Evolutionary conservation across 2,797 vertebrate species (phyloP), one percentile per base, ranked within the genome.

Genomic region (Clarias pachynema): DNA sequence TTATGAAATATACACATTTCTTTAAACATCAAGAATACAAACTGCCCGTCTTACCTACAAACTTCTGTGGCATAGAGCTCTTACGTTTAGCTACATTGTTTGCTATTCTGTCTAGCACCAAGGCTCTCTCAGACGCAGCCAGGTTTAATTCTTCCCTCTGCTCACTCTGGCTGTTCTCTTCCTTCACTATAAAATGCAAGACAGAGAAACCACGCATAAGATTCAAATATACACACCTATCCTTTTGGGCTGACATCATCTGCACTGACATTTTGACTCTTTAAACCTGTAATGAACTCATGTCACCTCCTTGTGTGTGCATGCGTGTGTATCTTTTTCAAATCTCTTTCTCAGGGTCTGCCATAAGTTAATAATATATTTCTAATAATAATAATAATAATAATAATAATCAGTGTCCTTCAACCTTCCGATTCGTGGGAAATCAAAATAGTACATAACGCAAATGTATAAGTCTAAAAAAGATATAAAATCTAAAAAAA

Each of bases 21-120:
- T 84, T 85, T 81, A 88, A 89, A 89, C 56, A 93, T 81, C 94
- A 90, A 97, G 94, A 95, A 97, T 97, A 94, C 96, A 97, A 96
- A 96, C 93, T 96, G 95, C 91, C 93, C 95, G 97, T 97, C 98
- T 99, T 99, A 99, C 98, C 98, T 95, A 99, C 96, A 97, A 99
- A 99, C 97, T 98, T 99, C 97, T 99, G 98, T 96, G 98, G 98
- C 98, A 99, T 98, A 97, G 97, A 99, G 96, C 98, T 99, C 95
- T 99, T 99, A 97, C 98, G 98, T 95, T 98, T 99, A 95, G 98
- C 97, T 96, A 99, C 97, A 96, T 99, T 99, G 97, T 97, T 99
- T 96, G 98, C 97, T 97, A 99, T 96, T 96, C 98, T 98, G 97
- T 99, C 98, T 97, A 99, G 96, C 94, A 99, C 97, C 95, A 99